Base-by-base conservation (phyloP, 2,888 invertebrate species). In the Deroplatys truncata region DNA sequence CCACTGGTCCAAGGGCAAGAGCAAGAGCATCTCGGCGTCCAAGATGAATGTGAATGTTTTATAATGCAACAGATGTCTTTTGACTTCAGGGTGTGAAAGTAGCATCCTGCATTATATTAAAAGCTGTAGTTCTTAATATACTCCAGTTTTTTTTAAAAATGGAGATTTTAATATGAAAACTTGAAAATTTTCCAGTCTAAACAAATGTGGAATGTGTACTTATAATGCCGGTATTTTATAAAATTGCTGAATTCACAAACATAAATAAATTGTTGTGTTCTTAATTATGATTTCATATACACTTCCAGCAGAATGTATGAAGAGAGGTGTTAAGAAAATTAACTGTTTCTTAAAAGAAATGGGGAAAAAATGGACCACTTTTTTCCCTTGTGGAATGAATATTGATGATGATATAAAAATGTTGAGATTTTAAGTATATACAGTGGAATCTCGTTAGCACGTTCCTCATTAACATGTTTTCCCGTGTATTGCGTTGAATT, bases 1-100 rank as follows among this genome's bases (percentile, higher is more conserved):
- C 92, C 13, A 93, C 92, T 28, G 93, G 93, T n/a, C 92, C 93
- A n/a, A 92, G 93, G 90, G 92, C 93, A 84, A 92, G 94, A 88
- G 92, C 93, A 82, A 92, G 92, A 83, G n/a, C 82, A 72, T 35
- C 43, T n/a, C 82, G 87, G 10, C 31, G 87, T 28, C 87, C 83
- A 83, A 87, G 87, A 28, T 87, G 83, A 83, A 87, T 25, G 5
- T 28, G 20, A 72, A 16, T 72, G 56, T 20, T 72, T 72, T 72
- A 16, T 13, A 20, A 20, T 5, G 4, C 56, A 72, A 20, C 16
- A 20, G 4, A 72, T 8, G 8, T 72, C 5, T 5, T 20, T 16
- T 72, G 56, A 72, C 56, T 72, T 72, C 7, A 25, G 56, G 5
- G 25, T 72, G 8, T 72, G 1, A 20, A 72, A 72, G 15, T 72